These are phyloP conservation scores for Erythrolamprus reginae DNA, from an alignment of 2,113 vertebrate species.

Conservation along the genomic window DNA sequence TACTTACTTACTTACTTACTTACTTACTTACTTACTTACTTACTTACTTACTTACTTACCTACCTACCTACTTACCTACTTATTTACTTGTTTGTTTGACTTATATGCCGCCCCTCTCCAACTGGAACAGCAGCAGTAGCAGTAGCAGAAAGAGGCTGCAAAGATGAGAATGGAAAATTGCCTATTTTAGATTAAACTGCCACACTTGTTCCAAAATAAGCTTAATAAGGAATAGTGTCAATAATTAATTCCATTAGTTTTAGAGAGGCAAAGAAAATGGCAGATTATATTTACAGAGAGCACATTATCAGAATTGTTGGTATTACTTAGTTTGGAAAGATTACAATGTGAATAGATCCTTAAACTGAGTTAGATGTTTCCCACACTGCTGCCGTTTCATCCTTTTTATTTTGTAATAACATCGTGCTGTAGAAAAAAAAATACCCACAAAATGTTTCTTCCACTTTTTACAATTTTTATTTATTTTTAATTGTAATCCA, in stretches of 20 bases:
- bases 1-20: too few species aligned
- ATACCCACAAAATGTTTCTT: constrained; percentile 21
- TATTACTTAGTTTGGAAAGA: background rate
- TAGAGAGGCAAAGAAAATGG: background rate
- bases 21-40: too few species aligned
- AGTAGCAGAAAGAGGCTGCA: background rate
- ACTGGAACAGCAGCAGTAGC: background rate
- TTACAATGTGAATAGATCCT: background rate
- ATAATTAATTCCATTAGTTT: background rate
- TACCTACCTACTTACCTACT: too few species aligned
- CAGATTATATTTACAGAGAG: background rate
- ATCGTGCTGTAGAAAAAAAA: constrained; percentile 14
- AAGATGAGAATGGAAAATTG: background rate
- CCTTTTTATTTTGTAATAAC: background rate
- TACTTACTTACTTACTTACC: too few species aligned
- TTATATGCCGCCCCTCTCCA: too few species aligned
- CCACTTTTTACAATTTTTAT: constrained; percentile 6
- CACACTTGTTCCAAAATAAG: background rate
- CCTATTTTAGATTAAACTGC: background rate
- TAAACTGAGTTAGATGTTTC: background rate
- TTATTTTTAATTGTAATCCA: background rate
- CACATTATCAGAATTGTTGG: background rate
- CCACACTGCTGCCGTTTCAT: background rate
- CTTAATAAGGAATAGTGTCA: background rate
- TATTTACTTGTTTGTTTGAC: too few species aligned